Percentiles rank a stretch among this genome's conserved stretches.
Evolutionary conservation across 2,113 vertebrate species (phyloP).

Genomic region (Phalacrocorax aristotelis): DNA sequence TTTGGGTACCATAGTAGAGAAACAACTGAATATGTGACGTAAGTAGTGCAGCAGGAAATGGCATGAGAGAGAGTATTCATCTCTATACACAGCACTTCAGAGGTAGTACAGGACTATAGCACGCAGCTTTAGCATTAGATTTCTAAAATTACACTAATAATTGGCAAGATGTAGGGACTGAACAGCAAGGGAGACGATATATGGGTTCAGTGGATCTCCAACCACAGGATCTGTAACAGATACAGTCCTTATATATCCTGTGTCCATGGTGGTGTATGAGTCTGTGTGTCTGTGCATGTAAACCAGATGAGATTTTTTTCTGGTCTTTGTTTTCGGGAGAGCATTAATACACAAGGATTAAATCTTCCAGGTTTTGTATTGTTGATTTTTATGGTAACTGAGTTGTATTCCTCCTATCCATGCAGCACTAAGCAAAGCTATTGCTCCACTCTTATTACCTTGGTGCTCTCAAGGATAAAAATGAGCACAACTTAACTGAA

Average conservation of each 20-base stretch:
- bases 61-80: not conserved
- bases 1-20: not conserved
- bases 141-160: not conserved
- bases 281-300: not conserved
- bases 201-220: not conserved
- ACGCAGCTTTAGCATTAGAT: not conserved
- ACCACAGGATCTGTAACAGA: not conserved
- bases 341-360: not conserved
- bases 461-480: not conserved
- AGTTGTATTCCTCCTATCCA: not conserved
- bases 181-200: accelerated
- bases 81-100: not conserved
- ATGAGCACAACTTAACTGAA: not conserved
- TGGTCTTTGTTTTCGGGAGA: not conserved
- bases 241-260: not conserved
- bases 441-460: not conserved
- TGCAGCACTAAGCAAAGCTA: not conserved
- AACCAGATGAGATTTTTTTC: not conserved
- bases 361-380: not conserved
- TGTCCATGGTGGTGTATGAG: not conserved
- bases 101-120: not conserved
- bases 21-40: accelerated
- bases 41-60: not conserved
- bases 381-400: not conserved
- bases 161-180: too few relatives aligned